Conservation (phyloP, 2,113 vertebrate genomes). For the Thermophis baileyi region DNA sequence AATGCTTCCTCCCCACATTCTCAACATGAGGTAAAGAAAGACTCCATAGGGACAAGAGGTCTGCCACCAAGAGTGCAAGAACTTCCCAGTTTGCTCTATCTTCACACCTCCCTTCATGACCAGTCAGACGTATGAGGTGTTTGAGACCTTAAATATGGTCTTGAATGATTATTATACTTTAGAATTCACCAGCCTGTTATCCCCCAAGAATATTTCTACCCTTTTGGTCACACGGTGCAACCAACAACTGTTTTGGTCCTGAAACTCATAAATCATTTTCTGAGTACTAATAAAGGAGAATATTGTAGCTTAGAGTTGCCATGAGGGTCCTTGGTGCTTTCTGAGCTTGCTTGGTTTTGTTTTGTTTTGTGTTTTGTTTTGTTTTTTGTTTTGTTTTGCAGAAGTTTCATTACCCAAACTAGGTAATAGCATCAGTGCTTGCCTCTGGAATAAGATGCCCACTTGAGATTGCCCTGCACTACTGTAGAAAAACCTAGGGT, state of each 20-base stretch:
- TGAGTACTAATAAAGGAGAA: background rate
- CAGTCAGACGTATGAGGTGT: background rate
- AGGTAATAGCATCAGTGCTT: background rate
- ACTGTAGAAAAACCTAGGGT: background rate
- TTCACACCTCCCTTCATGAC: background rate
- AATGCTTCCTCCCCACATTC: background rate
- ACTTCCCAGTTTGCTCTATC: background rate
- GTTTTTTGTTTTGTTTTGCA: no score
- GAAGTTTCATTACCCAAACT: no score
- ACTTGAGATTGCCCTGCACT: background rate
- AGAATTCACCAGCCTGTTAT: background rate
- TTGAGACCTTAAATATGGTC: background rate
- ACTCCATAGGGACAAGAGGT: background rate
- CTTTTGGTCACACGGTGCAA: background rate
- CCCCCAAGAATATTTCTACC: background rate
- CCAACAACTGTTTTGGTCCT: background rate
- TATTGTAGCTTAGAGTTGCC: no score
- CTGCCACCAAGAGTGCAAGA: background rate
- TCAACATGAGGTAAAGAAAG: background rate
- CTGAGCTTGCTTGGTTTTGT: no score
- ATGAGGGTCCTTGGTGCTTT: no score
- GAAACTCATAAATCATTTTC: background rate
- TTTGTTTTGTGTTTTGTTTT: no score
- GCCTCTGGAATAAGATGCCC: background rate
- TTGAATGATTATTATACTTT: background rate